Conservation (phyloP, 1,140 invertebrate genomes). For the Trichogramma pretiosum region DNA sequence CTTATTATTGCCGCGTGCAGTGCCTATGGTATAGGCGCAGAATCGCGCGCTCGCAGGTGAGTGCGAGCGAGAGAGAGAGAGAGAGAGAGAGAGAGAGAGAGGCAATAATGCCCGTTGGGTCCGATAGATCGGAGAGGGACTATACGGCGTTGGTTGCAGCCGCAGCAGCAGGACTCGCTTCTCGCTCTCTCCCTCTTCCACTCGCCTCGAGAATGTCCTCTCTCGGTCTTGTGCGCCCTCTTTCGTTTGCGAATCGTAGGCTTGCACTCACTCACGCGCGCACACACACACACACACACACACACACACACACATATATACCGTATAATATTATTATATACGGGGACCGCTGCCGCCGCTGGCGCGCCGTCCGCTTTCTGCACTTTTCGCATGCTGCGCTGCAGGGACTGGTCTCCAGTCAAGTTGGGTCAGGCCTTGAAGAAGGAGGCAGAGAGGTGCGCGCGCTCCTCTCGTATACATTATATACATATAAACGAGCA, state of each 20-base stretch:
- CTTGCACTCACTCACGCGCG: background rate
- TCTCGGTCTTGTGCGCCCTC: conserved; percentile 21
- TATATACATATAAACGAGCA: too few relatives aligned
- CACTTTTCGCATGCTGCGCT: too few relatives aligned
- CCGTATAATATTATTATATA: too few relatives aligned
- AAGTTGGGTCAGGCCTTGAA: conserved; percentile 40
- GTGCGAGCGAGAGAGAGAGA: conserved; percentile 13
- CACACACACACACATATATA: too few relatives aligned
- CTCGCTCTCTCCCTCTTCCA: too few relatives aligned
- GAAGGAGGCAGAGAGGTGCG: conserved; percentile 32
- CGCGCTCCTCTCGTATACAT: conserved; percentile 22
- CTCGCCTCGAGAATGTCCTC: conserved; percentile 40
- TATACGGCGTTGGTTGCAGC: too few relatives aligned
- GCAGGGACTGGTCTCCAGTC: conserved; percentile 28
- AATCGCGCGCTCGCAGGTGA: conserved; percentile 28
- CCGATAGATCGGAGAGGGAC: conserved; percentile 41
- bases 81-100: conserved; percentile 10
- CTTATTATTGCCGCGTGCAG: too few relatives aligned
- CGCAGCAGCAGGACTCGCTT: too few relatives aligned
- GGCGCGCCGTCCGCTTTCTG: too few relatives aligned
- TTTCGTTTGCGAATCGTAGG: conserved; percentile 6
- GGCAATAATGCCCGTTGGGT: conserved; percentile 28
- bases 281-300: background rate
- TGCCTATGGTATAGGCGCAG: conserved; percentile 25
- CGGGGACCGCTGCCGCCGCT: too few relatives aligned